phyloP scores from a whole-genome alignment of 2,888 invertebrate species.

The Trissoscelio sp. region DNA sequence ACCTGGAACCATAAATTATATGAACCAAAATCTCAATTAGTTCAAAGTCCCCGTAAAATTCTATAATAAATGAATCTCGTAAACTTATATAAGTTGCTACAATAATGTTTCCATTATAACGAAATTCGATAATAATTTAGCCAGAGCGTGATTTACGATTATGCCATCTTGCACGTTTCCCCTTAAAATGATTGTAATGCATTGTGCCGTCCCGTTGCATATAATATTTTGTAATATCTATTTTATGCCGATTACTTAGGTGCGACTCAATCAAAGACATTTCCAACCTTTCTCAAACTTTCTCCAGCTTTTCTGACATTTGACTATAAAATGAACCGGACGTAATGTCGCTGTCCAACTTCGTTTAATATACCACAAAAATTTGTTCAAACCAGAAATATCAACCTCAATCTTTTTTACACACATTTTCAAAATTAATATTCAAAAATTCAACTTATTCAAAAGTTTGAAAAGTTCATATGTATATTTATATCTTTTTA shows the following conservation, averaged over 20 bases:
- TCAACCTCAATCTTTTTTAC: too few relatives aligned
- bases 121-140: constrained; percentile 38
- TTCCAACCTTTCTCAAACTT: constrained; percentile 54
- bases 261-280: constrained; percentile 45
- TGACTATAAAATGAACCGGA: constrained; percentile 37
- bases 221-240: constrained; percentile 53
- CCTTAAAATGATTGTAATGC: constrained; percentile 33
- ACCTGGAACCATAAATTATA: too few relatives aligned
- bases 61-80: constrained; percentile 19
- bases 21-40: constrained; percentile 29
- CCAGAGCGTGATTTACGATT: constrained; percentile 41
- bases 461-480: too few relatives aligned
- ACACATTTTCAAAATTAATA: too few relatives aligned
- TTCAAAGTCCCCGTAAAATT: constrained; percentile 18
- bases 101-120: constrained; percentile 29
- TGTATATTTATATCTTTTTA: too few relatives aligned
- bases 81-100: constrained; percentile 33
- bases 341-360: constrained; percentile 5
- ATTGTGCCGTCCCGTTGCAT: constrained; percentile 43
- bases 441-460: too few relatives aligned
- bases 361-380: neutral
- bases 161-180: constrained; percentile 23
- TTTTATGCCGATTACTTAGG: constrained; percentile 55
- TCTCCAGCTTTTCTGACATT: constrained; percentile 54
- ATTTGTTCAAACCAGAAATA: neutral